Base-by-base conservation (phyloP, 2,888 invertebrate species). In the Macropis europaea region DNA sequence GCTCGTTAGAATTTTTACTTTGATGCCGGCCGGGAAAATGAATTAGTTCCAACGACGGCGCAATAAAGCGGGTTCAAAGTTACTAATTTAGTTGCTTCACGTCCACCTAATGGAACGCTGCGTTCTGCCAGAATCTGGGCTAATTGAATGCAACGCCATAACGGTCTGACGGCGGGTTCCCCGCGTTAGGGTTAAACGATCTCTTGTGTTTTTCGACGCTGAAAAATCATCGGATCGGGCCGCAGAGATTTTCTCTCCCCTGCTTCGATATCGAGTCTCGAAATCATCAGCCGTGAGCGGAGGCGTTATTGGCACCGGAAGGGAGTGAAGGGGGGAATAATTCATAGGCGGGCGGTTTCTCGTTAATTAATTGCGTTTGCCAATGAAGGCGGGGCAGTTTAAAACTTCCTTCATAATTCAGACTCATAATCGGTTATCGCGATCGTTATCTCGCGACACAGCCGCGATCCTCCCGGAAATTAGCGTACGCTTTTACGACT, bases 291-390 rank as follows among this genome's bases (percentile, higher is more conserved):
- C 26, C 57, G 24, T 54, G 24, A 1, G 11, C 5, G 30, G 38
- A 24, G 19, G 56, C 30, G 36, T 53, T 60, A 9, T 36, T 63
- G 32, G 3, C 45, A 53, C 11, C 13, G 28, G 11, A 19, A 11
- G 7, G 2, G 19, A 3, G 22, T 17, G 32, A 30, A 43, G 34
- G 57, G 52, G 36, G 77, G 73, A 82, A 82, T 85, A 83, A 85
- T 83, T 85, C 77, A 82, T 79, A 73, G 63, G 73, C 69, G 70
- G 73, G 68, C 73, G 66, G 75, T 62, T 69, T 67, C 68, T 61
- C 76, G 75, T 76, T 85, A 84, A 85, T 85, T 85, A 82, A 85
- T 85, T 80, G 76, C 76, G 67, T 75, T 77, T 73, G 71, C 80
- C 82, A 82, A 82, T 79, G 79, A 84, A 77, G 76, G 79, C 68